Percentiles rank a stretch among this genome's conserved stretches.
These are phyloP conservation scores for Dicranocentrus wangi DNA, from an alignment of 2,888 invertebrate species.

Conservation along the genomic window DNA sequence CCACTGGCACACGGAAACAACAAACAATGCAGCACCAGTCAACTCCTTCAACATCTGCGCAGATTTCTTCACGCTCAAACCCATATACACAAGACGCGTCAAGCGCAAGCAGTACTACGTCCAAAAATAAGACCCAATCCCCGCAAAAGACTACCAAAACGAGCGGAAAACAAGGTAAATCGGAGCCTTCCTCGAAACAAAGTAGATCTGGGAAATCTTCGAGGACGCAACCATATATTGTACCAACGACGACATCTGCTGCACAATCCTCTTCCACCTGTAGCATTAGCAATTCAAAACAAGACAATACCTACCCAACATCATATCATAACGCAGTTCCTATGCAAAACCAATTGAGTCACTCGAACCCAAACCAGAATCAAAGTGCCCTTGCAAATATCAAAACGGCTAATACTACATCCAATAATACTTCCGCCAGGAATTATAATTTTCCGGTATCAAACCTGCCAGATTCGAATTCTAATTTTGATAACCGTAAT, in stretches of 20 bases:
- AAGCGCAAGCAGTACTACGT: no score
- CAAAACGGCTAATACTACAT: neutral
- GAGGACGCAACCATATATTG: slow-evolving; percentile 40
- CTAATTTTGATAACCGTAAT: neutral
- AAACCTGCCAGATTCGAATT: neutral
- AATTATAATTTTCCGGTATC: neutral
- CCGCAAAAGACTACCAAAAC: slow-evolving; percentile 14
- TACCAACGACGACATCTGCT: slow-evolving; percentile 9
- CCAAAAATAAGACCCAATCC: no score
- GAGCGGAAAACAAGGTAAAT: slow-evolving; percentile 23
- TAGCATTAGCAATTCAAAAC: neutral
- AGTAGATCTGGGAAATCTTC: slow-evolving; percentile 45
- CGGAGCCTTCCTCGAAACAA: slow-evolving; percentile 15
- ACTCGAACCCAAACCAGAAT: neutral
- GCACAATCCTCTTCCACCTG: neutral
- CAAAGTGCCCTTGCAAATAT: neutral
- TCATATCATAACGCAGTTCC: no score
- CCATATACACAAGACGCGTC: no score
- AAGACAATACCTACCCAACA: neutral
- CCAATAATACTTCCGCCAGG: neutral
- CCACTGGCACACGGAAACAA: no score
- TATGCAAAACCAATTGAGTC: neutral
- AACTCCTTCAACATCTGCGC: no score
- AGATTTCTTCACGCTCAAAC: no score
- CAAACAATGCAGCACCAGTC: no score